Evolutionary conservation across 1,140 invertebrate genomes (phyloP).

Genomic region (Drosophila pruinosa): DNA sequence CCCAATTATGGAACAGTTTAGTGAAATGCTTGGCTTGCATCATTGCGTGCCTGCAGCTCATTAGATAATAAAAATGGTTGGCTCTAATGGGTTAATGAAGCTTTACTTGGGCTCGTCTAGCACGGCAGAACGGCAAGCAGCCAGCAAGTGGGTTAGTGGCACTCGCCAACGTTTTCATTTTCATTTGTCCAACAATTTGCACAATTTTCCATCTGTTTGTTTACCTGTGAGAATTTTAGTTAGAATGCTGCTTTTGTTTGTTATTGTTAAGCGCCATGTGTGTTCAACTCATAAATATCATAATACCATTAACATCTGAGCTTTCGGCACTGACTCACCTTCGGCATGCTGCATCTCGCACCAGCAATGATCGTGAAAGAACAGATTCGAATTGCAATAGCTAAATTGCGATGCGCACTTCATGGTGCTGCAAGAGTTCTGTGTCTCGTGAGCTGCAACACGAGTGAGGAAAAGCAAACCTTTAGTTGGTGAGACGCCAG

Average conservation of each 20-base stretch:
- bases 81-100: constrained; percentile 54
- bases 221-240: constrained; percentile 24
- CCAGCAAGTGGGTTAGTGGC: constrained; percentile 71
- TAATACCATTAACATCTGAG: constrained; percentile 1
- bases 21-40: constrained; percentile 49
- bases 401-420: constrained; percentile 83
- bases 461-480: not conserved
- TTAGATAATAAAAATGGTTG: constrained; percentile 50
- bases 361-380: constrained; percentile 87
- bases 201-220: constrained; percentile 36
- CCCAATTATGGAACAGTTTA: constrained; percentile 45
- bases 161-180: constrained; percentile 41
- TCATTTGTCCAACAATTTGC: constrained; percentile 27
- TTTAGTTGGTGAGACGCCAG: not conserved
- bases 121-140: not conserved
- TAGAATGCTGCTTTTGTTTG: constrained; percentile 24
- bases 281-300: constrained; percentile 54
- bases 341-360: constrained; percentile 84
- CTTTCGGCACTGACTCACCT: constrained; percentile 66
- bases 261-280: constrained; percentile 60
- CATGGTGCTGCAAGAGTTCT: constrained; percentile 59
- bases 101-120: constrained; percentile 28
- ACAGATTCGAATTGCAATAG: constrained; percentile 85
- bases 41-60: constrained; percentile 64
- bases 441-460: constrained; percentile 26